Evolutionary conservation across 35 echinoderm and acorn worm genomes (phyloP).

Genomic region (Heliocidaris erythrogramma): DNA sequence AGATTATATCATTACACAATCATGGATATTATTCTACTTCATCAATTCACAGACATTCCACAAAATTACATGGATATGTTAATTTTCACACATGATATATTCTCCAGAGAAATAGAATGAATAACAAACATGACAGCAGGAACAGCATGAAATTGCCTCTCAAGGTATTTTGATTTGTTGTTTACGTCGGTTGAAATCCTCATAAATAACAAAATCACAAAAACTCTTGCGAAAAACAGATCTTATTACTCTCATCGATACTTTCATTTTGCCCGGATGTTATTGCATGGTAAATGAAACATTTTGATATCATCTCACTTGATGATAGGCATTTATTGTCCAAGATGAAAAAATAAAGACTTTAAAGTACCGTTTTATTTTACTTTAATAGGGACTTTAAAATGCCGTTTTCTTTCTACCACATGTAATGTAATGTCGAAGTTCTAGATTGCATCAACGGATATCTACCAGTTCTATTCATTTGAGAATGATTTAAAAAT

Average conservation of each 20-base stretch:
- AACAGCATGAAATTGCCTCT: background rate
- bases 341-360: no score
- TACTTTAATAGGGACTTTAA: no score
- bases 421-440: no score
- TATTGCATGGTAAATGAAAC: background rate
- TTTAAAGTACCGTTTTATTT: no score
- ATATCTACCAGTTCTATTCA: no score
- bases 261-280: background rate
- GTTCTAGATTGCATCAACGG: no score
- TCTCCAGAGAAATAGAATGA: background rate
- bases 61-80: background rate
- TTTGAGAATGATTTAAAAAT: no score
- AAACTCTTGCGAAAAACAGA: background rate
- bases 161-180: constrained; percentile 18
- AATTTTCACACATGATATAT: background rate
- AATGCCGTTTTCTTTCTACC: no score
- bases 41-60: background rate
- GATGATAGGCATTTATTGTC: no score
- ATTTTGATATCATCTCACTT: no score
- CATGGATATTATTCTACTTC: no score
- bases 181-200: background rate
- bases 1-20: no score
- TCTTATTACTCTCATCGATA: background rate
- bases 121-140: background rate
- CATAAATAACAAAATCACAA: background rate